A percentile compares a stretch with the other conserved stretches of the same genome.
Conservation (phyloP, 2,113 vertebrate species). For the Gopherus flavomarginatus region DNA sequence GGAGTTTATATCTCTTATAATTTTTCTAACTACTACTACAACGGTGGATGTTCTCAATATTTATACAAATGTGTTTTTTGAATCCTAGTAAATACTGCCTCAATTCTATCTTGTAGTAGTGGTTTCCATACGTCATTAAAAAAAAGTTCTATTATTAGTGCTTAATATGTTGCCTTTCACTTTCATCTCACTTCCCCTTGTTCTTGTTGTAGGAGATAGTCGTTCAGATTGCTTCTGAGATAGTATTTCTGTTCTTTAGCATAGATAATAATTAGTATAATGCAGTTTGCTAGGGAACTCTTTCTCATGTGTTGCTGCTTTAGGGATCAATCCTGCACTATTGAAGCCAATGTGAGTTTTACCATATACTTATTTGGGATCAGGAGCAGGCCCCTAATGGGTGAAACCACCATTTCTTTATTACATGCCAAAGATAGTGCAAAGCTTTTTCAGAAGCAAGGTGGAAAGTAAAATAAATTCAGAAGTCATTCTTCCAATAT, state of each 20-base stretch:
- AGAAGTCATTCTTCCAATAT: not conserved
- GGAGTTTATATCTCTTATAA: not conserved
- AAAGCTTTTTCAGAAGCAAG: constrained; percentile 4
- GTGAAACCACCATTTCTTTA: constrained; percentile 33
- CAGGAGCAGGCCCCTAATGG: not conserved
- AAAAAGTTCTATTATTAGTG: not conserved
- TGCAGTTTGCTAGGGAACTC: constrained; percentile 1
- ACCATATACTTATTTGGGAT: not conserved
- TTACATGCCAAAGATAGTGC: constrained; percentile 30
- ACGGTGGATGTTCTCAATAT: not conserved
- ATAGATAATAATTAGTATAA: not conserved
- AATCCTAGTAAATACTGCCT: not conserved
- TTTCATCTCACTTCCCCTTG: not conserved
- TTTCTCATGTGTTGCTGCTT: not conserved
- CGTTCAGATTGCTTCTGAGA: not conserved
- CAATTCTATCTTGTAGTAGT: not conserved
- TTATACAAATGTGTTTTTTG: not conserved
- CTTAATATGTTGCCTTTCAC: not conserved
- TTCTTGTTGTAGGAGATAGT: not conserved
- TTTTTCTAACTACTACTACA: fast-evolving
- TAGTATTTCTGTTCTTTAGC: not conserved
- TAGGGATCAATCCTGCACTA: not conserved
- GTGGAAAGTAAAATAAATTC: constrained; percentile 11
- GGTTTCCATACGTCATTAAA: not conserved
- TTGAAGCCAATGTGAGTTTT: constrained; percentile 29